Base-by-base conservation (phyloP, 2,888 invertebrate species). In the Eurytoma californica region DNA sequence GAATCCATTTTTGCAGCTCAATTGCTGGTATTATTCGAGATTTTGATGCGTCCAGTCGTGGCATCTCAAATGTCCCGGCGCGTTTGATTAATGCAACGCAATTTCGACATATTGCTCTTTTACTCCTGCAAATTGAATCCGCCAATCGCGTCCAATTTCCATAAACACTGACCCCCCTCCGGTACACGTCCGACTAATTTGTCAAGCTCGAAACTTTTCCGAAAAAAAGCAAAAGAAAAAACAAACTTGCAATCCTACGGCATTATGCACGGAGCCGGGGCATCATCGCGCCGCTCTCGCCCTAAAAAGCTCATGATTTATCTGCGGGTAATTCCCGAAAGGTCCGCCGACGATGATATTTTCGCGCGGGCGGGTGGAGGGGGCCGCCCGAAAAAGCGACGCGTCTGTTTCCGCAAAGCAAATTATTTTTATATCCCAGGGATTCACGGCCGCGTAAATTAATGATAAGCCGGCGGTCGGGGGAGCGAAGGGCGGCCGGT, bases 341-440 rank as follows among this genome's bases (percentile, higher is more conserved):
- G 82, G 70, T 80, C 75, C 57, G 70, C 58, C 65, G 72, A 76
- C 24, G 74, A 82, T 66, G 70, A 80, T 80, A 69, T 14, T 47
- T 67, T 74, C 20, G 67, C 66, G 61, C 24, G 65, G 58, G 78
- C 67, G 58, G 67, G 65, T 57, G 16, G 53, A 18, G n/a, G 7
- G 67, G 18, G 16, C 9, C 30, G 14, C n/a, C 18, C n/a, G 39
- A 16, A 75, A 57, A 81, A 80, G 83, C 85, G 87, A 86, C 87
- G 84, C 87, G 87, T 88, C 87, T 87, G 88, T 88, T 89, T 87
- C 87, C 88, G 87, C 87, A 88, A 88, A 88, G 85, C 87, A 87
- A 89, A 89, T 89, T 89, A 89, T 89, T 89, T 89, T 88, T 89
- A 88, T 88, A 88, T 88, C 88, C 88, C 82, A 83, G 84, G 84